Evolutionary conservation across 2,113 vertebrate genomes (phyloP), one percentile per base, ranked within the genome.

Genomic region (Mungos mungo): DNA sequence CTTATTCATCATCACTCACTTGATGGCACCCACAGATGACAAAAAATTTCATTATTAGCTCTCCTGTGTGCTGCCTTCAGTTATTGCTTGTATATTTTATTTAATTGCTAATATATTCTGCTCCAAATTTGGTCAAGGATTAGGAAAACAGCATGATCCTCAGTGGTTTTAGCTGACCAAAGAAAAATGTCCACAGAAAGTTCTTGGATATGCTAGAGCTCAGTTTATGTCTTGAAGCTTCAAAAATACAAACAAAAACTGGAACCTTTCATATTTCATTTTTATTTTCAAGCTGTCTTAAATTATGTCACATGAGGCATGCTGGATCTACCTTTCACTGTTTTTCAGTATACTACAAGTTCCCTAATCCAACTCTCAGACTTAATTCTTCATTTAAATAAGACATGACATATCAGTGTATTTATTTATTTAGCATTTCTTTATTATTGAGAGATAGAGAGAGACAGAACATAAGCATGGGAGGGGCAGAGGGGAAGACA

Each of bases 311-410:
- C 23, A 76, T n/a, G 16, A 83, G 14, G 14, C 60, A 77, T 65
- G 74, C 25, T 91, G 45, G 38, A 72, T 63, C 18, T n/a, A 29
- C 29, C 12, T 88, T 82, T 95, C 60, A 35, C 1, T 50, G 31
- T 4, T 89, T 15, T 63, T 93, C 18, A 31, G 57, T 86, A 13
- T 52, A 1, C 10, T 71, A 3, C 54, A 7, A 1, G 23, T 91
- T 96, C 21, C 8, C 6, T 63, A 74, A 68, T 91, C n/a, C 41
- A 79, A 21, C 18, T 85, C 6, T 63, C 31, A 80, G 0, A 29
- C 1, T 4, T 88, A 33, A 31, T 88, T 94, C 15, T 69, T 98
- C 21, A 85, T 9, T 93, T 88, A 85, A 92, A 29, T 77, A 81
- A 84, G 35, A 86, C 45, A 25, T 33, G 86, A 38, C 3, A 7